Evolutionary conservation across 2,113 vertebrate species (phyloP).

Genomic region (Cygnus atratus): DNA sequence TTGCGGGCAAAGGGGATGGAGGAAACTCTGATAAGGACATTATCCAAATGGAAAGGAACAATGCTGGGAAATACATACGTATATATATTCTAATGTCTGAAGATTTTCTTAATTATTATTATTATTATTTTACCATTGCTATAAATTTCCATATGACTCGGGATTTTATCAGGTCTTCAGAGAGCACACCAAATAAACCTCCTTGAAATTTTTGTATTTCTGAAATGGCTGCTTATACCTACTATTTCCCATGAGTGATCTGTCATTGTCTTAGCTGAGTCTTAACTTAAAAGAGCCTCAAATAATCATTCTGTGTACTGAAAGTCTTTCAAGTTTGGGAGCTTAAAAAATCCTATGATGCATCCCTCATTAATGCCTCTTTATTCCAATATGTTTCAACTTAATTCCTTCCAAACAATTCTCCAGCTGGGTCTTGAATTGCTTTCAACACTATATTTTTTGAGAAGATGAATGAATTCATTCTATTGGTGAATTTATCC

Average conservation of each 20-base stretch:
- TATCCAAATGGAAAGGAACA: background rate
- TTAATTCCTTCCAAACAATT: background rate
- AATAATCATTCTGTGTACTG: background rate
- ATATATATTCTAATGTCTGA: background rate
- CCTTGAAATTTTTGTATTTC: slow-evolving; percentile 11
- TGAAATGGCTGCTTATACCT: background rate
- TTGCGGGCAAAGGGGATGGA: background rate
- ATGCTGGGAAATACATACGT: background rate
- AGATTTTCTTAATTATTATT: background rate
- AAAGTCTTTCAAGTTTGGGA: background rate
- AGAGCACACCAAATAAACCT: background rate
- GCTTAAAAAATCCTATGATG: background rate
- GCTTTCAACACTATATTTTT: background rate
- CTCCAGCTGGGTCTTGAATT: background rate
- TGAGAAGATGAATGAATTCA: background rate
- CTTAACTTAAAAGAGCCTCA: background rate
- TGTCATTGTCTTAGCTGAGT: background rate
- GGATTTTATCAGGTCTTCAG: background rate
- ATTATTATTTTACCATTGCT: background rate
- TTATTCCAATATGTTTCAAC: background rate
- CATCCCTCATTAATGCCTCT: slow-evolving; percentile 11
- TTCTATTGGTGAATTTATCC: background rate
- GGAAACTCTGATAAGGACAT: background rate
- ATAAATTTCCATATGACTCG: background rate
- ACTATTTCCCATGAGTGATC: background rate